Evolutionary conservation across 2,113 vertebrate species (phyloP), one percentile per base, ranked within the genome.

Genomic region (Ascaphus truei): DNA sequence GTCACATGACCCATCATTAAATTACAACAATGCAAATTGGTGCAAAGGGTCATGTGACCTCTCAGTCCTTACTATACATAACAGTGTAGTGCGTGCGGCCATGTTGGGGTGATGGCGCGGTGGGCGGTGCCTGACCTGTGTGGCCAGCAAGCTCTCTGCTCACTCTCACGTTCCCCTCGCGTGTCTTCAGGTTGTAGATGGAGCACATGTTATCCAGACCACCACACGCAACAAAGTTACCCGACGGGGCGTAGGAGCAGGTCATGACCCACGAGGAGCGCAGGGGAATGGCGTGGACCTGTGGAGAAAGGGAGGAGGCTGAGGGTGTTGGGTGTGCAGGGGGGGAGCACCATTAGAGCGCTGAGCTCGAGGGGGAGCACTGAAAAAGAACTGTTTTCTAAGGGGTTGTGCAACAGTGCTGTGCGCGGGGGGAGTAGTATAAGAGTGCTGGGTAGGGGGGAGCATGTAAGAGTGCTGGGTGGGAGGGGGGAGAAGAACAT

Each of bases 181-280:
- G 94, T 56, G 93, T 93, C 79, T 96, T 96, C 77, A 99, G 92
- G 83, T 85, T 98, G 81, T 99, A 99, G 87, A 99, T 95, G 81
- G 97, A 98, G 78, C 97, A 99, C 93, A 98, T 94, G 80, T 99
- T 99, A 86, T 99, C 97, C 72, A 99, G 88, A 4, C 97, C 97
- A 1, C 97, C 97, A 11, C 97, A 99, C 0, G 97, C 95, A 83
- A 98, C 96, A 10, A 96, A 91, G 84, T 98, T 98, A 62, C 97
- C 97, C 0, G 97, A 99, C 1, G 96, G 96, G 3, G 97, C 95
- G 1, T 98, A 99, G 71, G 95, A 83, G 82, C 97, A 99, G 34
- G 97, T 99, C 97, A 99, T 99, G 80, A 99, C 97, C 97, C 97
- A 99, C 1, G 96, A 98, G 3, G 97, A 99, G 68, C 94, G 94